Base-by-base conservation (phyloP, 1,140 invertebrate genomes). In the Procambarus virginalis region DNA sequence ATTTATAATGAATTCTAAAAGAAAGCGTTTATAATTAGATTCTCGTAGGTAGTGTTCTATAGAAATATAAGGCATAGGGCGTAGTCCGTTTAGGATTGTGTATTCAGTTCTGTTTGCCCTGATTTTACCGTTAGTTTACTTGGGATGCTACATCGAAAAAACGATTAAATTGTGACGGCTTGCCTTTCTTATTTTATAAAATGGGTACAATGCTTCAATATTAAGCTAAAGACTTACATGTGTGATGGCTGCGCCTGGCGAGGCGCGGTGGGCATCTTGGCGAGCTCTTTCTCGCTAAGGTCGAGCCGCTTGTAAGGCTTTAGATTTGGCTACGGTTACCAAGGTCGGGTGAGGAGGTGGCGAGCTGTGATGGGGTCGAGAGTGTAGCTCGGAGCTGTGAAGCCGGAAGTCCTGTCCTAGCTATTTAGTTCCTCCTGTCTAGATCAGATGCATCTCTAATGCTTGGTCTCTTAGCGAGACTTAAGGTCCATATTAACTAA, bases 1-100 rank as follows among this genome's bases (percentile, higher is more conserved):
- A 89, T 84, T 83, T 89, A 89, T 84, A 89, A 84, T 89, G 87
- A 89, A 89, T 89, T 89, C 81, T 89, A 89, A 89, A 89, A 86
- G 84, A 84, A 89, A 89, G 78, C 87, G 81, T 89, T 89, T 89
- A 89, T 89, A 83, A 89, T 82, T 84, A 84, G 87, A 89, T 89
- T 89, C 87, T 89, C 87, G 79, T 89, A 89, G 87, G 87, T 89
- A 89, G 73, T 83, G 87, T 84, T 89, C 81, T 78, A 77, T 89
- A 89, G 87, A 64, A 68, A 64, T 89, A 76, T 86, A 86, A 89
- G 80, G 87, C 58, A 73, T 89, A 89, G 87, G n/a, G 45, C 73
- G 75, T 89, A 89, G 87, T 89, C 82, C 70, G 79, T 84, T n/a
- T 79, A 89, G 78, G 76, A 84, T 79, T 84, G 82, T 89, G 87